Evolutionary conservation across 2,888 invertebrate species (phyloP).

Genomic region (Tetragonisca angustula): DNA sequence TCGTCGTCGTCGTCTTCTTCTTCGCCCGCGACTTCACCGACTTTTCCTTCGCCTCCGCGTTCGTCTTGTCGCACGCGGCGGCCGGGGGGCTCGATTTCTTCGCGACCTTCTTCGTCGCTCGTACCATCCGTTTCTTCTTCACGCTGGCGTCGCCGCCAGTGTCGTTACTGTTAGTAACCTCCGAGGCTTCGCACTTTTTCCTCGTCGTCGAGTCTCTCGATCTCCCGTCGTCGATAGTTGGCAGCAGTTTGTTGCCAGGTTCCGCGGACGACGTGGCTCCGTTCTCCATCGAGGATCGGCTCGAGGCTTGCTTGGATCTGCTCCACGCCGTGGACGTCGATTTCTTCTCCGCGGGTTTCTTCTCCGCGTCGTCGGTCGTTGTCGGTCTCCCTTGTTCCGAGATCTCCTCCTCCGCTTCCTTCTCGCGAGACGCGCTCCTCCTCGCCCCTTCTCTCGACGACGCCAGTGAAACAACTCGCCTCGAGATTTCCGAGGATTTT

Average conservation of each 20-base stretch:
- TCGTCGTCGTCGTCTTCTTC: constrained; percentile 21
- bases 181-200: constrained; percentile 61
- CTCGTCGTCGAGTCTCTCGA: constrained; percentile 32
- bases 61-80: constrained; percentile 66
- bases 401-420: constrained; percentile 58
- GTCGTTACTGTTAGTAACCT: constrained; percentile 58
- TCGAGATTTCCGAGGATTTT: constrained; percentile 63
- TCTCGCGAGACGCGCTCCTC: constrained; percentile 55
- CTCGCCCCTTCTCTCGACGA: constrained; percentile 51
- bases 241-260: constrained; percentile 62
- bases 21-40: constrained; percentile 34
- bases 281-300: constrained; percentile 53
- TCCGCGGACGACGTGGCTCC: constrained; percentile 48
- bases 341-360: constrained; percentile 24
- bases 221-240: constrained; percentile 64
- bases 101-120: constrained; percentile 77
- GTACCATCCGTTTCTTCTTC: constrained; percentile 78
- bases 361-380: not conserved
- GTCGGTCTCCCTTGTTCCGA: not conserved
- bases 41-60: constrained; percentile 66
- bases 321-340: constrained; percentile 76
- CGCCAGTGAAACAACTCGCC: constrained; percentile 46
- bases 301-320: constrained; percentile 66
- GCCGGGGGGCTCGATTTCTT: constrained; percentile 74
- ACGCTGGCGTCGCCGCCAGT: constrained; percentile 59